Conservation (phyloP, 2,888 invertebrate genomes). For the Axea sp. region DNA sequence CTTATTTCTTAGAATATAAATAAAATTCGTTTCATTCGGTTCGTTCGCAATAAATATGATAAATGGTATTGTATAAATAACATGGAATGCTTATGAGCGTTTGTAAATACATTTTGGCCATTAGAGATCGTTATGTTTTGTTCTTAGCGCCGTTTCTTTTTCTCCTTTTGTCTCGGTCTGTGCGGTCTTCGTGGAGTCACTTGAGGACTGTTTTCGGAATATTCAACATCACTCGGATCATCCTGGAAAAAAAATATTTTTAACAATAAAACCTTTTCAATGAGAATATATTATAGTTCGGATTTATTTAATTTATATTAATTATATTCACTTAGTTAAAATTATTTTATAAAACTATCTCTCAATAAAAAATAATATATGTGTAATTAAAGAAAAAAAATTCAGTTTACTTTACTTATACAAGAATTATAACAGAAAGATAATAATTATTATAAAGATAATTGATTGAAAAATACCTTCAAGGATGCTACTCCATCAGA, state of each 20-base stretch:
- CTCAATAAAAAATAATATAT: no score
- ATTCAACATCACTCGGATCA: slow-evolving; percentile 87
- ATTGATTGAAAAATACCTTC: slow-evolving; percentile 70
- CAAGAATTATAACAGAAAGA: no score
- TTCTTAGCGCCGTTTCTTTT: slow-evolving; percentile 84
- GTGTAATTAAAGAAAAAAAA: no score
- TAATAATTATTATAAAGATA: no score
- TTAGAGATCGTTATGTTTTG: background rate
- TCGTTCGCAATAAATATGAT: background rate
- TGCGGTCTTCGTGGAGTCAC: slow-evolving; percentile 85
- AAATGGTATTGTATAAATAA: background rate
- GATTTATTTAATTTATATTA: no score
- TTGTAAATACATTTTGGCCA: slow-evolving; percentile 28
- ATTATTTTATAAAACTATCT: no score
- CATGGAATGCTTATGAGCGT: background rate
- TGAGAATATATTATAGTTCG: no score
- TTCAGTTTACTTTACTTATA: no score
- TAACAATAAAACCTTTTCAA: no score
- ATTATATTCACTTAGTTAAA: no score
- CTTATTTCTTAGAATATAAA: slow-evolving; percentile 9
- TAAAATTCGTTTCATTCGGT: slow-evolving; percentile 6
- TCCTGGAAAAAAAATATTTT: slow-evolving; percentile 76
- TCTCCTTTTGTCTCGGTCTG: slow-evolving; percentile 84
- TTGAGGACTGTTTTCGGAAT: slow-evolving; percentile 87
- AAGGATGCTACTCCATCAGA: slow-evolving; percentile 75